Base-by-base conservation (phyloP, 2,888 invertebrate genomes). In the Clanis bilineata region DNA sequence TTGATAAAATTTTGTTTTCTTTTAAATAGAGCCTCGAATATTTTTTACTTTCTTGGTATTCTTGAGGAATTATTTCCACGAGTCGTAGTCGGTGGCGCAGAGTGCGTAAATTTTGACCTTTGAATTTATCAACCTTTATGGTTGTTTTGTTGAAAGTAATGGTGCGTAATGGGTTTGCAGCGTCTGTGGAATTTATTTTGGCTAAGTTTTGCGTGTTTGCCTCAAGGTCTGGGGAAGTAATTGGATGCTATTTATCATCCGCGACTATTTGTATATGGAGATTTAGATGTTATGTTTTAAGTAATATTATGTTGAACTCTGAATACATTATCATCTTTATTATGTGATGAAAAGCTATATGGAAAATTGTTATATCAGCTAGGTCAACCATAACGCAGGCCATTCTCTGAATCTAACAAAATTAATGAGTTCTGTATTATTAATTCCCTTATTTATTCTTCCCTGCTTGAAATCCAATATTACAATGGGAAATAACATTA, bases 101-200 rank as follows among this genome's bases (percentile, higher is more conserved):
- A 10, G 7, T 23, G 41, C 21, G 28, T 57, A 18, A 41, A 43
- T 43, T 57, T 36, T 36, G 57, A 45, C 57, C 38, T 57, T 57
- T 57, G 36, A 57, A 57, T 43, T 57, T 45, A 57, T 57, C 36
- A 57, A 57, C 44, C 43, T 57, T 57, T 57, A 57, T 44, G 38
- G 36, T 15, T 36, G 36, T 45, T 32, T 45, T 36, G 57, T 28
- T 44, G 36, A 58, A 58, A 44, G 41, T 25, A 57, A 57, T 21
- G 43, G 39, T 6, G 25, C 39, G 25, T 28, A 57, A 57, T 57
- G 43, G 56, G 18, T 57, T 43, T 10, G 18, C 28, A 28, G 25
- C 15, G 28, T 57, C 25, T 43, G 56, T 51, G 32, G 10, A 51
- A 51, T 51, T 32, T 51, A 51, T 51, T 51, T 51, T 51, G 18